Conservation (phyloP, 2,888 invertebrate species). For the Anoncus sp. region DNA sequence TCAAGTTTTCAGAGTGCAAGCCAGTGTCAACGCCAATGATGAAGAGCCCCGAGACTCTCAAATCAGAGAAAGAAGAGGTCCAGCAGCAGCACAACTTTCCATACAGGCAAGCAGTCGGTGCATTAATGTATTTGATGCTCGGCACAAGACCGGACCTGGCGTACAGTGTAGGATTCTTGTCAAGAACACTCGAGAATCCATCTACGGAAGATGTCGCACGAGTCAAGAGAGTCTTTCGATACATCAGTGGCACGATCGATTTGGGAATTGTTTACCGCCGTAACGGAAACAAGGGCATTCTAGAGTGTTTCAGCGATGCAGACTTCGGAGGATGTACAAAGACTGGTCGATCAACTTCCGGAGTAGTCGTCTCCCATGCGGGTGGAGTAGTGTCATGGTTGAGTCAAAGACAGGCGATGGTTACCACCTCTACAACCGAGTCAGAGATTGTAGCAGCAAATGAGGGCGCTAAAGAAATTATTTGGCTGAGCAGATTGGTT, state of each 20-base stretch:
- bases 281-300: neutral
- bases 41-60: too few relatives aligned
- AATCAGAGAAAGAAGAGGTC: too few relatives aligned
- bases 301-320: slow-evolving; percentile 68
- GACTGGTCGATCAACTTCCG: slow-evolving; percentile 74
- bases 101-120: slow-evolving; percentile 68
- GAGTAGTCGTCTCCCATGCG: slow-evolving; percentile 63
- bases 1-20: too few relatives aligned
- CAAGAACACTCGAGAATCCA: slow-evolving; percentile 65
- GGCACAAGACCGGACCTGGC: slow-evolving; percentile 72
- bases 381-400: slow-evolving; percentile 71
- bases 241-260: slow-evolving; percentile 70
- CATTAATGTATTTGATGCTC: slow-evolving; percentile 73
- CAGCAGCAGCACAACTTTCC: too few relatives aligned
- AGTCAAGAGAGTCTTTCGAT: slow-evolving; percentile 74
- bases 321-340: slow-evolving; percentile 75
- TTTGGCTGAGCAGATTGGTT: slow-evolving; percentile 4
- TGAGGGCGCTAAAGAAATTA: neutral
- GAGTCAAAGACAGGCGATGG: slow-evolving; percentile 55
- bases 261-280: slow-evolving; percentile 66
- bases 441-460: slow-evolving; percentile 72
- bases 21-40: too few relatives aligned
- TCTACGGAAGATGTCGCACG: slow-evolving; percentile 66
- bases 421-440: slow-evolving; percentile 70
- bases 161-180: slow-evolving; percentile 60